These are phyloP conservation scores for Okamejei kenojei DNA, from an alignment of 2,797 vertebrate species.

Conservation along the genomic window DNA sequence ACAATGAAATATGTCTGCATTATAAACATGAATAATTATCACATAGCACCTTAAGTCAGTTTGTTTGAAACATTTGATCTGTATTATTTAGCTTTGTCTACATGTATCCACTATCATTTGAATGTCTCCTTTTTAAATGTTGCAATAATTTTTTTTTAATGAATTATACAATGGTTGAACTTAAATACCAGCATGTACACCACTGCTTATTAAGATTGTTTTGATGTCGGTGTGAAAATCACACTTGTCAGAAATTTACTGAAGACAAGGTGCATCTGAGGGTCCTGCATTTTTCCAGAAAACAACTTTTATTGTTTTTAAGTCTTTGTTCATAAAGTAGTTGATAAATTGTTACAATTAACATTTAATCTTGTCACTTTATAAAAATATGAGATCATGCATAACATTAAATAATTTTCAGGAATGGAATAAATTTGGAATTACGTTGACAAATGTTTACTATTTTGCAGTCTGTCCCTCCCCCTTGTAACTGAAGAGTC, in stretches of 20 bases:
- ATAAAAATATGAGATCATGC: neutral
- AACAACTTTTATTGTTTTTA: neutral
- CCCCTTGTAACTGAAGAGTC: neutral
- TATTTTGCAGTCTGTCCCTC: neutral
- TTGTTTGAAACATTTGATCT: neutral
- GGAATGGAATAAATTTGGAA: neutral
- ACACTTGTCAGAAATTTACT: neutral
- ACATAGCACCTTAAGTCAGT: neutral
- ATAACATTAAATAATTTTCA: neutral
- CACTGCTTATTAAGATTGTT: neutral
- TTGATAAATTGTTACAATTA: neutral
- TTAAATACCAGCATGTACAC: neutral
- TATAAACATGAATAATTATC: neutral
- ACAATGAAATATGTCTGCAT: slow-evolving; percentile 1
- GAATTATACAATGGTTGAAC: neutral
- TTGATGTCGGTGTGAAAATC: neutral
- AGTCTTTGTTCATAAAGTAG: slow-evolving; percentile 2
- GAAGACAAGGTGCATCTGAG: neutral
- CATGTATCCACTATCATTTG: neutral
- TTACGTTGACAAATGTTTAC: neutral
- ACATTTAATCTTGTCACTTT: neutral
- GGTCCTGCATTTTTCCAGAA: neutral
- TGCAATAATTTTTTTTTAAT: neutral
- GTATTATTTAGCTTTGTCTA: neutral
- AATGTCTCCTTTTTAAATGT: neutral